Conservation (phyloP, 2,888 invertebrate species). For the Campaea margaritaria region DNA sequence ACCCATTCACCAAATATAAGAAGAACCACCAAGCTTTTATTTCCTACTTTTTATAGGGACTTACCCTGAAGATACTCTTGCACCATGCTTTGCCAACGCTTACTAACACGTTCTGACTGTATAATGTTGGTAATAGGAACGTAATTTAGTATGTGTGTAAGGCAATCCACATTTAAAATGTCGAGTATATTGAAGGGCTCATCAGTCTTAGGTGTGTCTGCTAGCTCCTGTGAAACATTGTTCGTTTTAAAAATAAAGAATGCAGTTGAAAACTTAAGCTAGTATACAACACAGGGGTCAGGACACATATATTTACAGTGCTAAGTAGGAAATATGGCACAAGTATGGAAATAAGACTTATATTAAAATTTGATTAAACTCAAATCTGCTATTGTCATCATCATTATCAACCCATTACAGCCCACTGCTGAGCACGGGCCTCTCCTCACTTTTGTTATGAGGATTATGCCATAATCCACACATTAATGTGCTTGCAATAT, state of each 20-base stretch:
- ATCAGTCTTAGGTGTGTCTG: constrained; percentile 31
- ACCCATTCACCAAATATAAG: background rate
- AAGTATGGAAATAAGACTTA: too few species aligned
- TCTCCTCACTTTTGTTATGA: too few species aligned
- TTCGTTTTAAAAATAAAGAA: constrained; percentile 6
- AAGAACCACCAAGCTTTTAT: background rate
- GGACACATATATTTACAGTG: background rate
- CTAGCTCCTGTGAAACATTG: constrained; percentile 23
- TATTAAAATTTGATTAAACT: too few species aligned
- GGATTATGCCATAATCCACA: too few species aligned
- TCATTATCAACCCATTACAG: too few species aligned
- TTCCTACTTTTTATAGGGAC: constrained; percentile 15
- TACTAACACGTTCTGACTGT: constrained; percentile 85
- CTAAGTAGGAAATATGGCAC: background rate
- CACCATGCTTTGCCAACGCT: constrained; percentile 81
- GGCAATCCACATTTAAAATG: constrained; percentile 84
- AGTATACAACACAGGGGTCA: background rate
- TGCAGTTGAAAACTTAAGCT: background rate
- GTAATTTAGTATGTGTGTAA: constrained; percentile 80
- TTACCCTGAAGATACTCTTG: constrained; percentile 79
- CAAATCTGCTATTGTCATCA: too few species aligned
- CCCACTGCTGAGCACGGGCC: too few species aligned
- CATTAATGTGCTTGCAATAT: background rate
- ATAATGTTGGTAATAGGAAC: constrained; percentile 82
- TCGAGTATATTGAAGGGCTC: constrained; percentile 69